These are phyloP conservation scores for Chymomyza amoena DNA, from an alignment of 2,888 invertebrate species.

Conservation along the genomic window DNA sequence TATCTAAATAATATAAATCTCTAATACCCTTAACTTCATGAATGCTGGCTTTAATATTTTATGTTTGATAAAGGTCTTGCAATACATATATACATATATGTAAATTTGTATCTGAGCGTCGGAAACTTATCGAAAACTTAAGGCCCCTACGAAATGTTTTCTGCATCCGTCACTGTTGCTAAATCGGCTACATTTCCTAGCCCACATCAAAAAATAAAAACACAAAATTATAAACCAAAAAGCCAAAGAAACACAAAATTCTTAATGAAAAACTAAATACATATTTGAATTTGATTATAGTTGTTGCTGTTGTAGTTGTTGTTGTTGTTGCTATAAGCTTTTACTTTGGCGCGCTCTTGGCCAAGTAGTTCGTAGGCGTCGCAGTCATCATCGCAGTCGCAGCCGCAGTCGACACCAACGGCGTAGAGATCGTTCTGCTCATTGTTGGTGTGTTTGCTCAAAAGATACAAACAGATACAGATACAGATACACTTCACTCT, in stretches of 20 bases:
- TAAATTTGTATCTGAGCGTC: too few relatives aligned
- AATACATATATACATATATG: too few relatives aligned
- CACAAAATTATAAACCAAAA: background rate
- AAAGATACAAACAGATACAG: constrained; percentile 59
- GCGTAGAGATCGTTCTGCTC: background rate
- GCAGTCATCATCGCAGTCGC: too few relatives aligned
- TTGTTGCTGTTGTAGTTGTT: background rate
- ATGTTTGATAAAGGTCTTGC: too few relatives aligned
- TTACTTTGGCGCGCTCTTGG: background rate
- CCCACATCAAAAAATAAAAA: background rate
- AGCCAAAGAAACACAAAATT: background rate
- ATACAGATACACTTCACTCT: constrained; percentile 78
- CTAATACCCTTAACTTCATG: too few relatives aligned
- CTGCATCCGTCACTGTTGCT: background rate
- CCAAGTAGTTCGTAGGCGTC: background rate
- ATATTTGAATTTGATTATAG: background rate
- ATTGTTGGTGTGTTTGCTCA: constrained; percentile 5
- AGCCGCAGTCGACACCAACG: background rate
- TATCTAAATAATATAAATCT: too few relatives aligned
- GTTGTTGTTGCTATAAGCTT: background rate
- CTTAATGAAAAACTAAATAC: background rate
- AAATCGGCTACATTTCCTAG: background rate
- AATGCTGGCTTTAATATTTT: too few relatives aligned
- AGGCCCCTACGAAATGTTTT: background rate
- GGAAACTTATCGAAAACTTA: too few relatives aligned